Percentiles rank a stretch among this genome's conserved stretches.
These are phyloP conservation scores for Pogonomyrmex barbatus DNA, from an alignment of 1,140 invertebrate species.

Conservation along the genomic window DNA sequence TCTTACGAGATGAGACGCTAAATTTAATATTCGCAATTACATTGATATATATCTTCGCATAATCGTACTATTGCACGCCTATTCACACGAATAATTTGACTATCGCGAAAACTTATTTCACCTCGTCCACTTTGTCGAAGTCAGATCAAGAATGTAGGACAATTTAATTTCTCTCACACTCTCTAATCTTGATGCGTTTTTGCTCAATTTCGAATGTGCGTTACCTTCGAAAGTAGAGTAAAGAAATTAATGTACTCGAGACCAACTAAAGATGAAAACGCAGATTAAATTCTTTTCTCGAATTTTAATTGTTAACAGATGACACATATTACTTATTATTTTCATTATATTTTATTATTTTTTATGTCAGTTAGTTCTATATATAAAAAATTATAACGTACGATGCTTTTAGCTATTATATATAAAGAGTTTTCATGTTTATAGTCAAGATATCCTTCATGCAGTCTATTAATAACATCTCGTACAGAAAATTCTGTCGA, in stretches of 20 bases:
- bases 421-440: not conserved
- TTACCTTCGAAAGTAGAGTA: not conserved
- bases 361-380: not conserved
- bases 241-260: not conserved
- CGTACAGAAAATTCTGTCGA: conserved; percentile 9
- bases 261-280: not conserved
- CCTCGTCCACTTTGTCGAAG: conserved; percentile 15
- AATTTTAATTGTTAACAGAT: conserved; percentile 19
- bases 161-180: conserved; percentile 37
- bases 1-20: conserved; percentile 11
- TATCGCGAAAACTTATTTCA: conserved; percentile 22
- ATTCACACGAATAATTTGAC: conserved; percentile 20
- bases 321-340: not conserved
- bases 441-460: conserved; percentile 13
- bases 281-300: conserved; percentile 12
- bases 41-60: conserved; percentile 44
- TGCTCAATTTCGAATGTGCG: not conserved
- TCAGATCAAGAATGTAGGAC: conserved; percentile 25
- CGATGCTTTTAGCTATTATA: not conserved
- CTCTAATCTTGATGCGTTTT: conserved; percentile 4
- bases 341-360: not conserved
- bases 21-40: conserved; percentile 25
- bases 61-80: conserved; percentile 23
- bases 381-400: not conserved
- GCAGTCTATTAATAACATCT: not conserved